A percentile compares a stretch with the other conserved stretches of the same genome.
Evolutionary conservation across 2,113 vertebrate genomes (phyloP).

Genomic region (Galbula dea): DNA sequence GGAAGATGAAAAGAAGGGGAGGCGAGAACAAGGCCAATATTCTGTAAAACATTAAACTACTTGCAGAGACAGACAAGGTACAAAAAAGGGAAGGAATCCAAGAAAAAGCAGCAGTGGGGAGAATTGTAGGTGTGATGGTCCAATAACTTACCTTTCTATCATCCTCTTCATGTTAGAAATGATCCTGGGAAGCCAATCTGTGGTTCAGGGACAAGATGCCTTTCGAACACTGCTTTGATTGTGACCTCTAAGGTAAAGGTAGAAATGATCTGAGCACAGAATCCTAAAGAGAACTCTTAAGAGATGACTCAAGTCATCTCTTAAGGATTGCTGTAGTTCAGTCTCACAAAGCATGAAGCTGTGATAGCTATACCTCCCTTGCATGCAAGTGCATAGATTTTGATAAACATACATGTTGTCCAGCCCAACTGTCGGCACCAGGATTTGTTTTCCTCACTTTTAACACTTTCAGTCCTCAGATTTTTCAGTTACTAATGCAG

Average conservation of each 20-base stretch:
- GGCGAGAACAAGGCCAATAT: not conserved
- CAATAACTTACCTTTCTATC: not conserved
- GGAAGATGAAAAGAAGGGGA: not conserved
- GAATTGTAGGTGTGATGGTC: not conserved
- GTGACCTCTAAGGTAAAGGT: not conserved
- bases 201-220: not conserved
- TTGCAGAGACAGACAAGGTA: not conserved
- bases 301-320: not conserved
- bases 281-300: not conserved
- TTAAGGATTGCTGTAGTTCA: not conserved
- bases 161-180: constrained; percentile 4
- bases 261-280: not conserved
- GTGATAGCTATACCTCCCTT: not conserved
- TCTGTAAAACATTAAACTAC: not conserved
- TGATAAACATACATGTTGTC: not conserved
- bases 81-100: not conserved
- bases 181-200: constrained; percentile 12
- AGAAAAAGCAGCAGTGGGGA: constrained; percentile 17
- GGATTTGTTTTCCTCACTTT: not conserved
- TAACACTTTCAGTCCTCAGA: not conserved
- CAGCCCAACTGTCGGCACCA: not conserved
- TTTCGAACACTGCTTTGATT: constrained; percentile 27
- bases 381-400: not conserved
- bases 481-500: not conserved
- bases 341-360: not conserved